Percentiles rank a stretch among this genome's conserved stretches.
phyloP scores from a whole-genome alignment of 2,113 vertebrate species.

The Herpailurus yagouaroundi region DNA sequence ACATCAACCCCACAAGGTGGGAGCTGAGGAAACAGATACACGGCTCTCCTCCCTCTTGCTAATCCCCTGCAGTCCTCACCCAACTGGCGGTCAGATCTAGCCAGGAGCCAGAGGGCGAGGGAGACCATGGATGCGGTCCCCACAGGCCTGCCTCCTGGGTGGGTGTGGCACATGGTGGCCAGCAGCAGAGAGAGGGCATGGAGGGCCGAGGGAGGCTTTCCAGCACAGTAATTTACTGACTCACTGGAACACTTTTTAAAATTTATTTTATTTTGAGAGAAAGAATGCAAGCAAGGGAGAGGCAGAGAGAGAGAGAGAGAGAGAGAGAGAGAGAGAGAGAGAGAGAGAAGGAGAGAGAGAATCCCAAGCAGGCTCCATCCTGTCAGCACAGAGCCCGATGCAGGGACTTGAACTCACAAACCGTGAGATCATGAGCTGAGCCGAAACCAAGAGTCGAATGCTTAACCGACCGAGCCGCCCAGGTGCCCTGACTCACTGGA shows the following conservation, averaged over 20 bases:
- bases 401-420: too few relatives aligned
- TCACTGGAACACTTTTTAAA: not conserved
- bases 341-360: too few relatives aligned
- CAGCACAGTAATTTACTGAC: not conserved
- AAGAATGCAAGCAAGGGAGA: too few relatives aligned
- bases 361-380: too few relatives aligned
- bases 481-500: not conserved
- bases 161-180: not conserved
- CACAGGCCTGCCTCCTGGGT: not conserved
- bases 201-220: not conserved
- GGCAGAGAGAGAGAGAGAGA: too few relatives aligned
- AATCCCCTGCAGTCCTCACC: not conserved
- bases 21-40: not conserved
- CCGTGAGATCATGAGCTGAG: too few relatives aligned
- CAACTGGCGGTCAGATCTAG: too few relatives aligned
- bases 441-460: too few relatives aligned
- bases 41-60: not conserved
- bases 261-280: too few relatives aligned
- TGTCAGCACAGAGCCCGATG: too few relatives aligned
- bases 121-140: not conserved
- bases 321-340: too few relatives aligned
- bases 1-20: not conserved
- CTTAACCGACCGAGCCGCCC: too few relatives aligned
- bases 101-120: not conserved
- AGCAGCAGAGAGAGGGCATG: not conserved